These are phyloP conservation scores for Mus caroli DNA, from an alignment of 2,797 vertebrate species.

Conservation along the genomic window DNA sequence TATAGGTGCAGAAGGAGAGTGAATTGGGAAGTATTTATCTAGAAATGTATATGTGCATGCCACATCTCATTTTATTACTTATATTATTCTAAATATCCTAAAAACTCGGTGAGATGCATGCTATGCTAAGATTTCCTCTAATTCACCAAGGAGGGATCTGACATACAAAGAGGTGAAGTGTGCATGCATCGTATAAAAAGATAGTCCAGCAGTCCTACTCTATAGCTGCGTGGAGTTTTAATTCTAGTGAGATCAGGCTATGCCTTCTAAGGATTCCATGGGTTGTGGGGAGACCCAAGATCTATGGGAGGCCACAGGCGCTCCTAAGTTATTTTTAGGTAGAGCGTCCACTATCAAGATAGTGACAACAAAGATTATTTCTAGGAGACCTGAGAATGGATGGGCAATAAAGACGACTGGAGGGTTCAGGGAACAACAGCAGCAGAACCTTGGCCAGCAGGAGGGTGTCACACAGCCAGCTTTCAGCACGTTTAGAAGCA, in stretches of 20 bases:
- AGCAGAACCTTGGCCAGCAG: not conserved
- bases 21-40: not conserved
- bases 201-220: not conserved
- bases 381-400: constrained; percentile 2
- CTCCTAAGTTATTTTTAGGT: not conserved
- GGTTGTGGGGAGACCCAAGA: not conserved
- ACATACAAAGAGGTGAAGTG: not conserved
- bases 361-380: constrained; percentile 1
- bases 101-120: not conserved
- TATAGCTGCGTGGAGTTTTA: not conserved
- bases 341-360: not conserved
- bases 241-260: not conserved
- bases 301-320: not conserved
- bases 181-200: not conserved
- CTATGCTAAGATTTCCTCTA: not conserved
- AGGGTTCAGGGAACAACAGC: not conserved
- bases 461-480: not conserved
- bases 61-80: not conserved
- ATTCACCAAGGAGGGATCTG: constrained; percentile 2
- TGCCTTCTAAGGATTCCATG: not conserved
- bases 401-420: not conserved
- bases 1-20: not conserved
- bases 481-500: not conserved
- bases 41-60: not conserved
- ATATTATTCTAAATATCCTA: not conserved